phyloP scores from a whole-genome alignment of 2,797 vertebrate species.

The Notamacropus eugenii region DNA sequence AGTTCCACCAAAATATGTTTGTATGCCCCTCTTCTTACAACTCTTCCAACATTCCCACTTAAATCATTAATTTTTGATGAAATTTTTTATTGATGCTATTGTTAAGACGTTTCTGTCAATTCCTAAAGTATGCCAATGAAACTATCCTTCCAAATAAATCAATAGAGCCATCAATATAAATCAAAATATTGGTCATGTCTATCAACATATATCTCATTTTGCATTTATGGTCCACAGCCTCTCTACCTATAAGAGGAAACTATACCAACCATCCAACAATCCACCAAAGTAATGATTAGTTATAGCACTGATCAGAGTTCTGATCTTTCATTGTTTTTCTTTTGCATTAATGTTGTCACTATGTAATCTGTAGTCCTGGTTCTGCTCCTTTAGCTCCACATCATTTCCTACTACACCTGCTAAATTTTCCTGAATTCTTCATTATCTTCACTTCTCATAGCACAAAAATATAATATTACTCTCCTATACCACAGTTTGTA shows the following conservation, averaged over 20 bases:
- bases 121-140: background rate
- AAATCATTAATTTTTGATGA: background rate
- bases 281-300: background rate
- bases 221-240: background rate
- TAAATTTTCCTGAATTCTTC: background rate
- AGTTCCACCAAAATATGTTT: background rate
- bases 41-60: background rate
- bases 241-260: background rate
- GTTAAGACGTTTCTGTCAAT: background rate
- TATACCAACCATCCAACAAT: background rate
- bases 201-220: background rate
- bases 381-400: background rate
- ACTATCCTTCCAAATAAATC: background rate
- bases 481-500: background rate
- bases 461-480: background rate
- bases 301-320: background rate
- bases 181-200: background rate
- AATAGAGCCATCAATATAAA: background rate
- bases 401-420: background rate
- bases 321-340: background rate
- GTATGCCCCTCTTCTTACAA: background rate
- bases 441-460: background rate
- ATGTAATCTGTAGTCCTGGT: background rate
- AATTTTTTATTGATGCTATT: background rate
- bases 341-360: background rate